Evolutionary conservation across 2,888 invertebrate species (phyloP), one percentile per base, ranked within the genome.

Genomic region (Caenorhabditis zanzibari): DNA sequence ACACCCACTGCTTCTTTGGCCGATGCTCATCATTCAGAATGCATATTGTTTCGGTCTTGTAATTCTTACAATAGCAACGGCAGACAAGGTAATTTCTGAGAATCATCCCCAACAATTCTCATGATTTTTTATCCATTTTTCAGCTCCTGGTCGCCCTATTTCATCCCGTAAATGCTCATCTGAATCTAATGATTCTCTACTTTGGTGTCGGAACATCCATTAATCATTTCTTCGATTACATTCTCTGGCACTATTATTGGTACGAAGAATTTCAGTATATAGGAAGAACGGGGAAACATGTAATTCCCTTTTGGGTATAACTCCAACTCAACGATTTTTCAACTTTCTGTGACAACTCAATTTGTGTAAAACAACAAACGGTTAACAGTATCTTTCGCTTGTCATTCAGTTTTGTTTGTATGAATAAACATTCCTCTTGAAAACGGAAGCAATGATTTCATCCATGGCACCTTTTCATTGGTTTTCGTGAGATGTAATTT

Each of bases 221-320:
- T n/a, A 90, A 90, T 63, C 88, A 90, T 80, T 82, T 89, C 41
- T 89, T 90, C 73, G 84, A 85, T 75, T 90, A 90, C 66, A 82
- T 90, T 26, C 87, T 90, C 59, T 90, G 90, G 90, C 90, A 90
- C 63, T 88, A 84, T 69, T 89, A 89, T 69, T 90, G 90, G 90
- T 86, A 85, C 75, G 86, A 88, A 35, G 90, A 90, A 66, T 86
- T 79, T 38, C 77, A 77, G 32, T 90, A 88, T 73, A 89, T 86
- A 22, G 80, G 81, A 5, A 58, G 89, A 24, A 89, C 88, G 1
- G 89, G 89, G 35, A 86, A 85, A 80, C 87, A 89, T 63, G 89
- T 88, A 9, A 82, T 88, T 32, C 89, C 89, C 10, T 89, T 88
- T 76, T 89, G 89, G 89, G 88, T 89, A 10, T 89, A 68, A 86